Percentiles rank a stretch among this genome's conserved stretches.
These are phyloP conservation scores for Pteronura brasiliensis DNA, from an alignment of 2,113 vertebrate genomes.

Conservation along the genomic window DNA sequence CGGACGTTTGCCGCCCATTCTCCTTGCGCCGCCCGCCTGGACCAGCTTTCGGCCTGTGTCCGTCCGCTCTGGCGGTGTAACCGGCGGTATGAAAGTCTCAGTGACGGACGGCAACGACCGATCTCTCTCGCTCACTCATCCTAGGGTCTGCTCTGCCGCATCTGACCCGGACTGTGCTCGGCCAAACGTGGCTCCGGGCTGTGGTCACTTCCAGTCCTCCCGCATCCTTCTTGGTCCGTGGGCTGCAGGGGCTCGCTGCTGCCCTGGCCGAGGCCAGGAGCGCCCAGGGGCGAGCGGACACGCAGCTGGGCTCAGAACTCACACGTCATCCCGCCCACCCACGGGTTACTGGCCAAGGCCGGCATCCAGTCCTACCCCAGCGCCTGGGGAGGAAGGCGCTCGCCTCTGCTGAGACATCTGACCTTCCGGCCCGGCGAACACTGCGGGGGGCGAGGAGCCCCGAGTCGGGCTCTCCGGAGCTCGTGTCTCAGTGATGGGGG, in stretches of 20 bases:
- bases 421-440: neutral
- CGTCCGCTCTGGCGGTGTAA: neutral
- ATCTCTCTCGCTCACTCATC: neutral
- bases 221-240: neutral
- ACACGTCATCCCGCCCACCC: rapidly evolving
- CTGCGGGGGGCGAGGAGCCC: neutral
- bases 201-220: neutral
- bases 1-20: too few species aligned
- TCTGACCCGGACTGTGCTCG: neutral
- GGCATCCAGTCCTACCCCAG: neutral
- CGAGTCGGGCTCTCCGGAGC: neutral
- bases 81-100: neutral
- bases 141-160: rapidly evolving
- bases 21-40: rapidly evolving
- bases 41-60: neutral
- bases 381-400: neutral
- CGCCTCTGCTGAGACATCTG: neutral
- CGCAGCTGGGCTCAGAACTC: neutral
- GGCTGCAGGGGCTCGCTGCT: neutral
- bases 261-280: neutral
- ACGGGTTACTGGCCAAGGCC: neutral
- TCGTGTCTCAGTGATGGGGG: too few species aligned
- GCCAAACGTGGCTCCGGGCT: neutral
- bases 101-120: rapidly evolving
- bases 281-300: neutral